Conservation (phyloP, 2,113 vertebrate species). For the Takifugu flavidus region DNA sequence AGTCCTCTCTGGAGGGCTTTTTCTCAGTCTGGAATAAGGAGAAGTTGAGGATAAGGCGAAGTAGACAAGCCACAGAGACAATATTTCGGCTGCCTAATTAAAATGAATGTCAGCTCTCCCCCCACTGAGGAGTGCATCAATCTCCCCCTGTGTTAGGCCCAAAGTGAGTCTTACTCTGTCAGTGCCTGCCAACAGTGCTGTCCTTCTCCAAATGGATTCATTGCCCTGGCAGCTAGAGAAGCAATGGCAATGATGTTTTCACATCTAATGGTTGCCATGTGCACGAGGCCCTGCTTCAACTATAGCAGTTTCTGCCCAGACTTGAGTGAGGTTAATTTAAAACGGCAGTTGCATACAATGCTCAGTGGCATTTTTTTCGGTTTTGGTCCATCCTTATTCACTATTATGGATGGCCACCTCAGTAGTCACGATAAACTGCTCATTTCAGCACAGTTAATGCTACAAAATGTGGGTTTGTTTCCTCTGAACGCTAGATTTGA, state of each 20-base stretch:
- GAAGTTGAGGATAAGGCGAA: conserved; percentile 39
- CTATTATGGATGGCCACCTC: not conserved
- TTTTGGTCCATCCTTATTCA: conserved; percentile 6
- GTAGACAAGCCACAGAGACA: conserved; percentile 55
- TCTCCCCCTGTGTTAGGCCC: conserved; percentile 61
- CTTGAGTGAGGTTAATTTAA: conserved; percentile 33
- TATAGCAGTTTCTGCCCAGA: conserved; percentile 8
- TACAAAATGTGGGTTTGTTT: no score
- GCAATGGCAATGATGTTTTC: conserved; percentile 47
- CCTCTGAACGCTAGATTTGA: no score
- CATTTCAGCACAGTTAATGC: no score
- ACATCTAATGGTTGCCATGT: conserved; percentile 53
- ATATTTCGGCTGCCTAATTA: conserved; percentile 72
- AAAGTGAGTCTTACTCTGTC: conserved; percentile 70
- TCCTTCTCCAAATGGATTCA: conserved; percentile 53
- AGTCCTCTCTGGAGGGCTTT: conserved; percentile 44
- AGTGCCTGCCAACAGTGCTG: conserved; percentile 53
- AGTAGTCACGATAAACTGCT: not conserved
- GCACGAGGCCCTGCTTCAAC: conserved; percentile 20
- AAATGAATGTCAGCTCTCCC: conserved; percentile 76
- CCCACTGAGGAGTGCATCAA: conserved; percentile 72
- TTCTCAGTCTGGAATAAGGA: conserved; percentile 25
- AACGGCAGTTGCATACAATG: conserved; percentile 22
- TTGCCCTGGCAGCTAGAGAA: conserved; percentile 37
- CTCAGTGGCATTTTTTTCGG: conserved; percentile 17